A percentile compares a stretch with the other conserved stretches of the same genome.
These are phyloP conservation scores for Cinara cedri DNA, from an alignment of 2,888 invertebrate species.

Conservation along the genomic window DNA sequence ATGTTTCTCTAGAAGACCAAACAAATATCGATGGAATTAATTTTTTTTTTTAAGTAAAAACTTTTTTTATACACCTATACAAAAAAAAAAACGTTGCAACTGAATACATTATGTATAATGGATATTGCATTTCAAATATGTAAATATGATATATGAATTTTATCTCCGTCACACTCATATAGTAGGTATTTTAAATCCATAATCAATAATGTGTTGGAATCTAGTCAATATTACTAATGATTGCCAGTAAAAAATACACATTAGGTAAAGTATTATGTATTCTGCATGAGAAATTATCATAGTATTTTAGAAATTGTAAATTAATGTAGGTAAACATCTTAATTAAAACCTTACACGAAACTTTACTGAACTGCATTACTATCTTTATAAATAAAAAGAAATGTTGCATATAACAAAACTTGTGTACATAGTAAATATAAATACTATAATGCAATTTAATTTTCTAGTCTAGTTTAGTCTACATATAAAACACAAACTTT, in stretches of 20 bases:
- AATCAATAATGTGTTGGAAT: neutral
- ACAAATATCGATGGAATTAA: constrained; percentile 14
- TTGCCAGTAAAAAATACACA: neutral
- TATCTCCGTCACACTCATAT: neutral
- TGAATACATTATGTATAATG: constrained; percentile 22
- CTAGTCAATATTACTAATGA: no score
- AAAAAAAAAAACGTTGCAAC: neutral
- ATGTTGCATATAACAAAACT: no score
- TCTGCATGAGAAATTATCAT: no score
- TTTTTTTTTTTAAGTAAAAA: neutral
- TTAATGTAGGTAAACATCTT: no score
- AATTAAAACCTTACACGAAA: neutral
- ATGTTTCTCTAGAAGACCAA: neutral
- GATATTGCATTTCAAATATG: constrained; percentile 26
- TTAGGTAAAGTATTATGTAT: no score
- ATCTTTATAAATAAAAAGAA: no score
- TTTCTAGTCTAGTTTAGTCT: no score
- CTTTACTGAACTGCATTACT: no score
- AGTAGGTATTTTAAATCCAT: neutral
- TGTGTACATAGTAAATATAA: no score
- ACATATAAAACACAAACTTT: no score
- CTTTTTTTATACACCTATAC: neutral
- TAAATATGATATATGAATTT: neutral
- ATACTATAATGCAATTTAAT: no score
- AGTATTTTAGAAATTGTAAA: neutral